Evolutionary conservation across 2,888 invertebrate species (phyloP).

Genomic region (Tinea semifulvella): DNA sequence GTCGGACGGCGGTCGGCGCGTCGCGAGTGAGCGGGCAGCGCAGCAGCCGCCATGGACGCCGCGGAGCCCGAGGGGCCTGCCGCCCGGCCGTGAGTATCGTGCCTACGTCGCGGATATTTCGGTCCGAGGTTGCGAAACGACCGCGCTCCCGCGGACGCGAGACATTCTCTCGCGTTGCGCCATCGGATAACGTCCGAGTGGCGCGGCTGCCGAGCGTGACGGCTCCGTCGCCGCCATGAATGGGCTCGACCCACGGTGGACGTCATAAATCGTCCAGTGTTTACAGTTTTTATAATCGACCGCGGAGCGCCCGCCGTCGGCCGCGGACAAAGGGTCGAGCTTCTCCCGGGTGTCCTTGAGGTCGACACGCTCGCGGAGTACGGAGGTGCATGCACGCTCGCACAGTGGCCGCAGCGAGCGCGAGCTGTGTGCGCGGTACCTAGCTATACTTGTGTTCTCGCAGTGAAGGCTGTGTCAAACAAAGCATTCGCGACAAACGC

Average conservation of each 20-base stretch:
- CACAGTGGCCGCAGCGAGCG: constrained; percentile 32
- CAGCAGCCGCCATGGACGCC: constrained; percentile 63
- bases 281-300: constrained; percentile 46
- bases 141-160: constrained; percentile 44
- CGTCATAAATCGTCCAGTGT: constrained; percentile 48
- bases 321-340: constrained; percentile 17
- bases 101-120: constrained; percentile 52
- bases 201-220: constrained; percentile 61
- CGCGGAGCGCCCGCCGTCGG: constrained; percentile 5
- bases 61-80: constrained; percentile 53
- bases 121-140: constrained; percentile 62
- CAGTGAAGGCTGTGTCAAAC: constrained; percentile 62
- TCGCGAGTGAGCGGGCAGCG: constrained; percentile 52
- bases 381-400: constrained; percentile 47
- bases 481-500: constrained; percentile 41
- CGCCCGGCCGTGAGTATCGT: constrained; percentile 64
- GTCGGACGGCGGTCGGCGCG: constrained; percentile 50
- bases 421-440: too few relatives aligned
- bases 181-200: constrained; percentile 46
- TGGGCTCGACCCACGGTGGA: constrained; percentile 22
- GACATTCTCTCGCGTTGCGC: constrained; percentile 56
- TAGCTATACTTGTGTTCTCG: constrained; percentile 39
- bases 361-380: constrained; percentile 36
- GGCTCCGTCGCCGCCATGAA: constrained; percentile 29
- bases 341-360: constrained; percentile 22